Base-by-base conservation (phyloP, 2,888 invertebrate species). In the Himalopsyche tibetana region DNA sequence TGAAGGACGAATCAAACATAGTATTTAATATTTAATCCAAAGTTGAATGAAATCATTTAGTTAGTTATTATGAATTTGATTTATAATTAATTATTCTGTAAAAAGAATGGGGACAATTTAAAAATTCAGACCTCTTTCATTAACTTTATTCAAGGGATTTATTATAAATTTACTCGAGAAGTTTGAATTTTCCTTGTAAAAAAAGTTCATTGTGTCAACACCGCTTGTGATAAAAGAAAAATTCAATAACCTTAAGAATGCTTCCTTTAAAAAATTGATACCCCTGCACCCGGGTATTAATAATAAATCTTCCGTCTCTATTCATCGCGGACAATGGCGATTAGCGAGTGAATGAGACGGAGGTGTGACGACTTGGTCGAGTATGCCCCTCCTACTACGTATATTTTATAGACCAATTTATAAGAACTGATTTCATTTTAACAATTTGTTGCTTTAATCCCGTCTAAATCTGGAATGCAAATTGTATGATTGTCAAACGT, bases 281-380 rank as follows among this genome's bases (percentile, higher is more conserved):
- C 55, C 40, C 74, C 79, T 83, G 86, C 51, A 86, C 45, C 82
- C 69, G 28, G 74, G 69, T 28, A 83, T 85, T 87, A 85, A 83
- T 83, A 87, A 83, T 83, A 87, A 85, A 85, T 87, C 87, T 82
- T 55, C 80, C 84, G 56, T 85, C 84, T 69, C 84, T 84, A 84
- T 87, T 87, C 84, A 80, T 12, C 82, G 28, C 86, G 80, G 56
- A 86, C 88, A 88, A 88, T 79, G 84, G 84, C 80, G 84, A 82
- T 85, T 63, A 85, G 82, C 51, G 86, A 56, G 19, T 79, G 86
- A 88, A 84, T 84, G 84, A 84, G 84, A 87, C 28, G 85, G 85
- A 88, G 88, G 88, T 87, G 85, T 85, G 85, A 85, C 84, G 83
- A n/a, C 82, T 81, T 81, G 87, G 87, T 86, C 55, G 74, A 69